Evolutionary conservation across 2,888 invertebrate genomes (phyloP).

Genomic region (Heliconius sara): DNA sequence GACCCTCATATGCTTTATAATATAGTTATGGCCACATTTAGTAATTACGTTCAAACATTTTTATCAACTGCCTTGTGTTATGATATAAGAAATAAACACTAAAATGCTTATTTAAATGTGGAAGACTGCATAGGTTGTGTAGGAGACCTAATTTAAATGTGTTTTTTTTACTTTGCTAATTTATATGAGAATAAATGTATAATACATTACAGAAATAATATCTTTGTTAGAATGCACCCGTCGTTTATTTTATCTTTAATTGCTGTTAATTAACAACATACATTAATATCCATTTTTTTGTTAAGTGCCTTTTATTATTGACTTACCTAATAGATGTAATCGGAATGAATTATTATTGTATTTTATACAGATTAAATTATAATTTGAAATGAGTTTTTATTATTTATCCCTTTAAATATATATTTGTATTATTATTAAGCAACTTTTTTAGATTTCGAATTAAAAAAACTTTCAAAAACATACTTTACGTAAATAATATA

Average conservation of each 20-base stretch:
- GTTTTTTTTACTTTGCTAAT: conserved; percentile 38
- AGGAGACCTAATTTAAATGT: conserved; percentile 25
- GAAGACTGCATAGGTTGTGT: conserved; percentile 49
- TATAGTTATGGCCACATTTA: background rate
- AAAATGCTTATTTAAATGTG: conserved; percentile 30
- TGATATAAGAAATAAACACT: conserved; percentile 6
- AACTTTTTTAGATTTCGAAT: background rate
- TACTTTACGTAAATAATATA: background rate
- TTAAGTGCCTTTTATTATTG: conserved; percentile 28
- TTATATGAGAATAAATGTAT: conserved; percentile 16
- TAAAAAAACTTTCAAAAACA: background rate
- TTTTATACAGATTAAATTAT: conserved; percentile 77
- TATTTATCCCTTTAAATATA: conserved; percentile 26
- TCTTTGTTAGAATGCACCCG: conserved; percentile 5
- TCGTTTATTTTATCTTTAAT: background rate
- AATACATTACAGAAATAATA: background rate
- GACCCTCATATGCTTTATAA: background rate
- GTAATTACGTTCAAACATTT: background rate
- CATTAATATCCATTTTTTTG: background rate
- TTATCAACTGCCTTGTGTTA: conserved; percentile 7
- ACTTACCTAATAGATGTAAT: conserved; percentile 29
- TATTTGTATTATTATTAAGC: background rate
- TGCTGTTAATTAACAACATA: background rate
- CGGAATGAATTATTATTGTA: conserved; percentile 63
- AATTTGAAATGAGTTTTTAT: conserved; percentile 51